A percentile compares a stretch with the other conserved stretches of the same genome.
phyloP scores from a whole-genome alignment of 2,113 vertebrate species.

The Chinchilla lanigera region DNA sequence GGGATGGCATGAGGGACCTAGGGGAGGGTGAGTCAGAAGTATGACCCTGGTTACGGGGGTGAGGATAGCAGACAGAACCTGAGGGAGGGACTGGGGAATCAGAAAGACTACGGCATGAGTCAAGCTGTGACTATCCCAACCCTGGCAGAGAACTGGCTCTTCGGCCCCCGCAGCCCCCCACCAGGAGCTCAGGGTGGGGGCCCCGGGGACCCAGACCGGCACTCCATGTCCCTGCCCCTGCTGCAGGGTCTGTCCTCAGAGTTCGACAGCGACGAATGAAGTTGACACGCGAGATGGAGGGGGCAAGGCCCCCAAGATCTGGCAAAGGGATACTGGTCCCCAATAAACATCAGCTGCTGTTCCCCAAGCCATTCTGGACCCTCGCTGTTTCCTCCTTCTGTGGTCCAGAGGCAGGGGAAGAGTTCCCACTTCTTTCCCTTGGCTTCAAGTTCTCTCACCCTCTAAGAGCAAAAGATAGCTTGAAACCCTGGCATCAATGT shows the following conservation, averaged over 20 bases:
- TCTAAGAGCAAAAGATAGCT: not conserved
- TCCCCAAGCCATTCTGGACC: constrained; percentile 60
- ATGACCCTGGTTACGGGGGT: not conserved
- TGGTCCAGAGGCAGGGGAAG: not conserved
- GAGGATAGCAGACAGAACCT: constrained; percentile 6
- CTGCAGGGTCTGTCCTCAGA: constrained; percentile 79
- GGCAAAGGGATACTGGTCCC: constrained; percentile 69
- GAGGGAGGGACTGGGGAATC: constrained; percentile 57
- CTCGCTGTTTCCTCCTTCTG: constrained; percentile 56
- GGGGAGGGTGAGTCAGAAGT: constrained; percentile 27
- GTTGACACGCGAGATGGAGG: constrained; percentile 49
- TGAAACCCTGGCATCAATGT: constrained; percentile 38
- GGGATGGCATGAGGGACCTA: not conserved
- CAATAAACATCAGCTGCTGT: constrained; percentile 82
- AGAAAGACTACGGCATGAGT: constrained; percentile 68
- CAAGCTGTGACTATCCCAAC: constrained; percentile 74
- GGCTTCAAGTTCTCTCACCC: constrained; percentile 19
- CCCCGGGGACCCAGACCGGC: constrained; percentile 80
- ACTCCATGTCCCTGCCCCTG: constrained; percentile 85
- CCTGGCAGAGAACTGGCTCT: constrained; percentile 84
- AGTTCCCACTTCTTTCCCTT: constrained; percentile 21
- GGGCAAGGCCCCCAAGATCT: constrained; percentile 63
- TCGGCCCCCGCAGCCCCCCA: constrained; percentile 78
- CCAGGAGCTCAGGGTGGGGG: constrained; percentile 77
- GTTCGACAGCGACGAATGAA: constrained; percentile 82